phyloP scores from a whole-genome alignment of 2,797 vertebrate genomes.

The Geranospiza caerulescens region DNA sequence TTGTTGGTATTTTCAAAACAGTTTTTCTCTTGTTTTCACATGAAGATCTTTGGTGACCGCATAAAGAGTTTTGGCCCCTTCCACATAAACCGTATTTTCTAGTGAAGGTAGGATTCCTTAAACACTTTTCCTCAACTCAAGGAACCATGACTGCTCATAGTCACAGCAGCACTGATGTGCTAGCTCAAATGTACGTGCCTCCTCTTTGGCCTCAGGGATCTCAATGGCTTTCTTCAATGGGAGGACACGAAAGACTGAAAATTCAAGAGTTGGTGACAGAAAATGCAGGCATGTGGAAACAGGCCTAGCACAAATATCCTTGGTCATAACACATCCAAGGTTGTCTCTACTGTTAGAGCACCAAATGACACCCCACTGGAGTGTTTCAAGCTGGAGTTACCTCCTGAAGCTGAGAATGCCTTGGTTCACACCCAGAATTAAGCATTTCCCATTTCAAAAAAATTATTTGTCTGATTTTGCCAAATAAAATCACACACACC shows the following conservation, averaged over 20 bases:
- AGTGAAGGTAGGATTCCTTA: not conserved
- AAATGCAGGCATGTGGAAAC: not conserved
- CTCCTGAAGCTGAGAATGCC: not conserved
- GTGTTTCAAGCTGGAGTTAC: not conserved
- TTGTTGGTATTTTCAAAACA: slow-evolving; percentile 3
- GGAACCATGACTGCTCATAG: not conserved
- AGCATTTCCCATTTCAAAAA: not conserved
- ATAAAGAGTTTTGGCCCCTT: not conserved
- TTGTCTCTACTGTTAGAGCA: not conserved
- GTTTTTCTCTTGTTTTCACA: not conserved
- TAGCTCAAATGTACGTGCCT: not conserved
- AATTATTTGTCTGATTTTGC: not conserved
- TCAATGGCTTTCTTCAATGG: not conserved
- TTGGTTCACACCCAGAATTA: not conserved
- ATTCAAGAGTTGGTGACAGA: not conserved
- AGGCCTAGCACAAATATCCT: not conserved
- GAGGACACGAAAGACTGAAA: not conserved
- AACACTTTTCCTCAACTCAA: not conserved
- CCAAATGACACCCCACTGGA: not conserved
- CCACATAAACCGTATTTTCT: not conserved
- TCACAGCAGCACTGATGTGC: not conserved
- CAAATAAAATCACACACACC: not conserved
- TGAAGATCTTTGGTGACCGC: not conserved
- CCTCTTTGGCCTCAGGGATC: not conserved
- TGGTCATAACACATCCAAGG: not conserved